Conservation (phyloP, 1,140 invertebrate species). For the Lamellibrachia luymesi region DNA sequence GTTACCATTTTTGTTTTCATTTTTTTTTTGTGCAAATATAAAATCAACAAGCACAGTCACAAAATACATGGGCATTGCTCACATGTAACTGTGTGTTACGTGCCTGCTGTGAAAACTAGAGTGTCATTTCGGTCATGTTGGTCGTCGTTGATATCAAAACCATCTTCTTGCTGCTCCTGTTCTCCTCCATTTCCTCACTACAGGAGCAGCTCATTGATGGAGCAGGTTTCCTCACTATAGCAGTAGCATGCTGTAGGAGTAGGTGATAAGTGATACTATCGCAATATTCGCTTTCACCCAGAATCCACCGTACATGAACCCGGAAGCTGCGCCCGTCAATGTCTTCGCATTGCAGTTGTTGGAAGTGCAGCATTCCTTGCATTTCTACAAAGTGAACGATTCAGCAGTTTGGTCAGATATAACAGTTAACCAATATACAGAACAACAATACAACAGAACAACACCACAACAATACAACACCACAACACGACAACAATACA, state of each 20-base stretch:
- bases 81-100: neutral
- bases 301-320: neutral
- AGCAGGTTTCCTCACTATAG: neutral
- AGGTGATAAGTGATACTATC: neutral
- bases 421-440: neutral
- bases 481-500: no score
- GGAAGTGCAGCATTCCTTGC: neutral
- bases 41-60: neutral
- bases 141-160: neutral
- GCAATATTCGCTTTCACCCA: neutral
- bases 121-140: neutral
- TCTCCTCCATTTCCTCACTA: neutral
- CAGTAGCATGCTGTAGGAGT: neutral
- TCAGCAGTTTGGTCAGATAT: neutral
- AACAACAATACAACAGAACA: neutral
- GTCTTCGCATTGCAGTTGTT: neutral
- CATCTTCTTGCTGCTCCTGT: neutral
- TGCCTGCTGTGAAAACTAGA: neutral
- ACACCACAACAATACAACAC: neutral
- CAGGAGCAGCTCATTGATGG: no score
- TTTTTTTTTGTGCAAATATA: neutral
- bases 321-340: neutral
- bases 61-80: neutral
- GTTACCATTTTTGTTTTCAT: neutral
- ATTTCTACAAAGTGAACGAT: neutral